These are phyloP conservation scores for Dendrocincla fuliginosa DNA, from an alignment of 2,797 vertebrate species.

Conservation along the genomic window DNA sequence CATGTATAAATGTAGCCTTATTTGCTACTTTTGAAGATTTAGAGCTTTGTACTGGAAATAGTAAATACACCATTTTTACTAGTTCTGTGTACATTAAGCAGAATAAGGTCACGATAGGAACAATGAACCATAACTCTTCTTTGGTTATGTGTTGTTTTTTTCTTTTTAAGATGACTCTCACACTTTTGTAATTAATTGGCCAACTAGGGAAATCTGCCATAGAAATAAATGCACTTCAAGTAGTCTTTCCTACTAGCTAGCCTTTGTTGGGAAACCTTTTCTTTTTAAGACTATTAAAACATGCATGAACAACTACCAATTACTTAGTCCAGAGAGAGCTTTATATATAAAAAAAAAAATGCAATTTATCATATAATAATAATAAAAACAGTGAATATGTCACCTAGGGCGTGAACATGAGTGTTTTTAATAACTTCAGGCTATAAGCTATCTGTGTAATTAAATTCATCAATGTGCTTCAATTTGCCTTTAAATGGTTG, in stretches of 20 bases:
- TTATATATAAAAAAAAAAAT: conserved; percentile 36
- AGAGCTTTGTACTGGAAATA: conserved; percentile 11
- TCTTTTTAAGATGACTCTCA: conserved; percentile 68
- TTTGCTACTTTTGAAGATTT: neutral
- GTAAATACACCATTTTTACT: conserved; percentile 23
- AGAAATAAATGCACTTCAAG: conserved; percentile 84
- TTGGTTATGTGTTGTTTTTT: neutral
- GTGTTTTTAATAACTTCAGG: conserved; percentile 53
- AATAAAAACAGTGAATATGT: conserved; percentile 70
- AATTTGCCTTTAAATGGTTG: conserved; percentile 37
- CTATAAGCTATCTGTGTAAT: conserved; percentile 50
- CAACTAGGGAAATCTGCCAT: conserved; percentile 88
- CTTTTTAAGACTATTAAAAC: conserved; percentile 78
- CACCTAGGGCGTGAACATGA: conserved; percentile 51
- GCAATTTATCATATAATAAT: conserved; percentile 75
- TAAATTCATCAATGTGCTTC: conserved; percentile 56
- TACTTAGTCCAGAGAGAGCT: conserved; percentile 68
- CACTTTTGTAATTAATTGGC: conserved; percentile 88
- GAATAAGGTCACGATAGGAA: conserved; percentile 35
- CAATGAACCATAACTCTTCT: conserved; percentile 60
- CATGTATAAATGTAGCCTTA: neutral
- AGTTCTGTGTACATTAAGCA: neutral
- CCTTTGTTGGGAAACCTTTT: conserved; percentile 77
- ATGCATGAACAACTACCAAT: conserved; percentile 82
- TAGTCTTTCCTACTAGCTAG: conserved; percentile 77